Conservation (phyloP, 37 sponge, comb jelly and placozoan genomes). For the Aplysina aerophoba region DNA sequence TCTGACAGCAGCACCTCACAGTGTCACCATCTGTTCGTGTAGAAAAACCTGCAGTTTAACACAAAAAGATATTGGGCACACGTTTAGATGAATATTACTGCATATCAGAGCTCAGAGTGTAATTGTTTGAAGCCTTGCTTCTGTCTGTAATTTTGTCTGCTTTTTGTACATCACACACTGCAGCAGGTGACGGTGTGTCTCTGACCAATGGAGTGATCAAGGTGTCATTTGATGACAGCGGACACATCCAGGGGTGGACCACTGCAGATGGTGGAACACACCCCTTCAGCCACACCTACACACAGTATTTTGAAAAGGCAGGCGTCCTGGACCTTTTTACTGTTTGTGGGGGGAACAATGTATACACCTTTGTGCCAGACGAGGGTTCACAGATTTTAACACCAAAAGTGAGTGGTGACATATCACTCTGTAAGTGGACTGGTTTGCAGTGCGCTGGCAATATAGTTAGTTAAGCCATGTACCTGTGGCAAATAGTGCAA, state of each 20-base stretch:
- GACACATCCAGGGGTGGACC: conserved; percentile 3
- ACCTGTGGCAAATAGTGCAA: too few relatives aligned
- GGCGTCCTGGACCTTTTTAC: background rate
- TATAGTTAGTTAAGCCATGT: too few relatives aligned
- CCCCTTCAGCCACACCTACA: conserved; percentile 27
- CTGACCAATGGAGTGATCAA: conserved; percentile 28
- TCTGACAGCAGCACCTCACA: too few relatives aligned
- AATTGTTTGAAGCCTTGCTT: too few relatives aligned
- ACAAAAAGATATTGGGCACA: background rate
- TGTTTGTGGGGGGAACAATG: conserved; percentile 55
- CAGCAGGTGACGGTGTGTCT: background rate
- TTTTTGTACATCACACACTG: too few relatives aligned
- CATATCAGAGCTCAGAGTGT: too few relatives aligned
- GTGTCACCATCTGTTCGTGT: background rate
- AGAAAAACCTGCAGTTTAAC: background rate
- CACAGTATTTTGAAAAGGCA: conserved; percentile 42
- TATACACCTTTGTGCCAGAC: conserved; percentile 64
- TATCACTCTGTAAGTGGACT: background rate
- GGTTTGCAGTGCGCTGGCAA: too few relatives aligned
- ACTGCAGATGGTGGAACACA: background rate
- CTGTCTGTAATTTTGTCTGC: too few relatives aligned
- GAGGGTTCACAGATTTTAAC: conserved; percentile 5
- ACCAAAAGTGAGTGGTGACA: conserved; percentile 17
- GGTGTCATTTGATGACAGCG: conserved; percentile 22
- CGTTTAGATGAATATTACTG: too few relatives aligned